These are phyloP conservation scores for Galeopterus variegatus DNA, from an alignment of 2,113 vertebrate species.

Conservation along the genomic window DNA sequence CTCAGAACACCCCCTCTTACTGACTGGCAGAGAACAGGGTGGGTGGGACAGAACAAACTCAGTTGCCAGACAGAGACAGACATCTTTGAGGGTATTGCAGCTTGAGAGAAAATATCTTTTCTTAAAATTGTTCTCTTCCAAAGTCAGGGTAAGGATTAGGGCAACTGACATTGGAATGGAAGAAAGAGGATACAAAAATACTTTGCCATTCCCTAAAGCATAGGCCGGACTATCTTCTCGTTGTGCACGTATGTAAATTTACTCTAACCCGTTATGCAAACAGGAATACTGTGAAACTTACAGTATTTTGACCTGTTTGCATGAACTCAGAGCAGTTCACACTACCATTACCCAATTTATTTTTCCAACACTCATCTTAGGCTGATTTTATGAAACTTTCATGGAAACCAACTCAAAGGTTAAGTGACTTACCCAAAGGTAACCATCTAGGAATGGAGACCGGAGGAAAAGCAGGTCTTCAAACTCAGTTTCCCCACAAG, in stretches of 20 bases:
- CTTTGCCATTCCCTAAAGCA: slow-evolving; percentile 24
- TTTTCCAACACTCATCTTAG: slow-evolving; percentile 68
- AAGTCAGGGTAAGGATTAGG: slow-evolving; percentile 76
- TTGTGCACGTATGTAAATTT: not conserved
- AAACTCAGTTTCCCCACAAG: not conserved
- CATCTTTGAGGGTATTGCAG: slow-evolving; percentile 69
- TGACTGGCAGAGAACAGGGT: slow-evolving; percentile 76
- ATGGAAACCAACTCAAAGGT: slow-evolving; percentile 69
- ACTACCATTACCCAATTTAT: slow-evolving; percentile 72
- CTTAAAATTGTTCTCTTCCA: slow-evolving; percentile 79
- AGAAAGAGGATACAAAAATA: slow-evolving; percentile 64
- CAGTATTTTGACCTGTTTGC: slow-evolving; percentile 72
- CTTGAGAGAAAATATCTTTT: slow-evolving; percentile 77
- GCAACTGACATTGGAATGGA: slow-evolving; percentile 45
- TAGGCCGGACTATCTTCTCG: not conserved
- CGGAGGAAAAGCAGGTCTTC: not conserved
- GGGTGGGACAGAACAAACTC: slow-evolving; percentile 28
- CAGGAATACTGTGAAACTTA: slow-evolving; percentile 57
- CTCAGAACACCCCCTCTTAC: not conserved
- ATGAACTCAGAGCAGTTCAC: slow-evolving; percentile 63
- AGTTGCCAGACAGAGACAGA: slow-evolving; percentile 61
- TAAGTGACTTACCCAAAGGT: slow-evolving; percentile 77
- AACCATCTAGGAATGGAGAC: slow-evolving; percentile 21
- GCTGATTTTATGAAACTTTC: slow-evolving; percentile 70
- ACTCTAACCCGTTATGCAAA: slow-evolving; percentile 47